phyloP scores from a whole-genome alignment of 2,888 invertebrate species.

The Cantharis flavilabris region DNA sequence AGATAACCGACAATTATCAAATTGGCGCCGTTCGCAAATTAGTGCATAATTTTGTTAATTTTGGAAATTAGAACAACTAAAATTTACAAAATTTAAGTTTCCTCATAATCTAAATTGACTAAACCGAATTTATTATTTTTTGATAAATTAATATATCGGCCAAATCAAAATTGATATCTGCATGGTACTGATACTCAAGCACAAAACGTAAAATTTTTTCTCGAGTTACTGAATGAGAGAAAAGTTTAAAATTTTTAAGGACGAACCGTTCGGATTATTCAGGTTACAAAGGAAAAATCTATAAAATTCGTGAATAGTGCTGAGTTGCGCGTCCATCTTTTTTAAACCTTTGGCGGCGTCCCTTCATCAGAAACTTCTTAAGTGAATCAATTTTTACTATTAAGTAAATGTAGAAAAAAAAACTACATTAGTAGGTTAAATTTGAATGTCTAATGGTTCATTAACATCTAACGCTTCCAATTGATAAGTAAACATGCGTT shows the following conservation, averaged over 20 bases:
- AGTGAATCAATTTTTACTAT: background rate
- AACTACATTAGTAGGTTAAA: background rate
- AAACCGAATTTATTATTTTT: background rate
- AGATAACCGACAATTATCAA: background rate
- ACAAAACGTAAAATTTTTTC: background rate
- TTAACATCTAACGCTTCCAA: background rate
- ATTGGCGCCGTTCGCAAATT: background rate
- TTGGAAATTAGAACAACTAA: background rate
- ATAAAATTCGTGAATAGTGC: background rate
- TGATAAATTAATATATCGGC: background rate
- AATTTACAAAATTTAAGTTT: background rate
- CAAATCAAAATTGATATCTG: too few relatives aligned
- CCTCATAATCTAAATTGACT: background rate
- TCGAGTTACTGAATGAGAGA: background rate
- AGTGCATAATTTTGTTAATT: background rate
- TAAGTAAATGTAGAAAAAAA: background rate
- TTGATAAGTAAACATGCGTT: background rate
- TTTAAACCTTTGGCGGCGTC: background rate
- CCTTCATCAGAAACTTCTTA: background rate
- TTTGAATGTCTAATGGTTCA: background rate
- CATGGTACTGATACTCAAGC: background rate
- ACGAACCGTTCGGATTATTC: background rate
- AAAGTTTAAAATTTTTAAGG: background rate
- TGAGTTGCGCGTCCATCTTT: background rate
- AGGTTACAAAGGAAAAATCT: background rate